These are phyloP conservation scores for Charina bottae DNA, from an alignment of 2,113 vertebrate genomes.

Conservation along the genomic window DNA sequence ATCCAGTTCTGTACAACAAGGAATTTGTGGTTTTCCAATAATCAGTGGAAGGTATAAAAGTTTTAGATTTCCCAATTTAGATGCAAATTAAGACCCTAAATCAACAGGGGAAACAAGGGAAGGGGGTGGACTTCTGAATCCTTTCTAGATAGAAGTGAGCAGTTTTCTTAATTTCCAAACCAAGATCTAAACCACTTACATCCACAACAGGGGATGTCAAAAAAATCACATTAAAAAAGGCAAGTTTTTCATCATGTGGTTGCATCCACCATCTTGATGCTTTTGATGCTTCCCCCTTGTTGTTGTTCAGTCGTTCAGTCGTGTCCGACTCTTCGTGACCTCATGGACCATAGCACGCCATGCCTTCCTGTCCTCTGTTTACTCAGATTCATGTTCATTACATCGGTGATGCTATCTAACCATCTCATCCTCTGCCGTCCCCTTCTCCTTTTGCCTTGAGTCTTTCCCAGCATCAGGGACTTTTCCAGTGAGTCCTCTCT, in stretches of 20 bases:
- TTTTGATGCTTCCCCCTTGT: background rate
- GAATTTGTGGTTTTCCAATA: background rate
- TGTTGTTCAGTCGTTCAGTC: too few relatives aligned
- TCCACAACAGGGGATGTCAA: background rate
- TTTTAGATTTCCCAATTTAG: background rate
- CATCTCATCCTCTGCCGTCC: too few relatives aligned
- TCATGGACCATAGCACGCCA: too few relatives aligned
- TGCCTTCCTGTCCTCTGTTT: too few relatives aligned
- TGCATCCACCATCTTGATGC: background rate
- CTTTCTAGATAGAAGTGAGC: background rate
- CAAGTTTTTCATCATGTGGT: background rate
- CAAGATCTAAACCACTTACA: background rate
- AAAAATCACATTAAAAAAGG: background rate
- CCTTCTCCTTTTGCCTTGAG: too few relatives aligned
- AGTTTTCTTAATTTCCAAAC: background rate
- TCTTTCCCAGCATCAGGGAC: too few relatives aligned
- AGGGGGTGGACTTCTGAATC: background rate
- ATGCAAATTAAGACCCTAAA: background rate
- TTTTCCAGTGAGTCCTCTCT: too few relatives aligned
- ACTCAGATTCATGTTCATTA: too few relatives aligned
- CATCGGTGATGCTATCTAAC: too few relatives aligned
- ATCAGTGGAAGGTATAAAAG: background rate
- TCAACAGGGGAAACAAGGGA: background rate
- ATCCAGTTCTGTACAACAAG: background rate
- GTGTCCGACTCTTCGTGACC: too few relatives aligned